Conservation (phyloP, 23 tunicate species). For the Ascidia mentula region DNA sequence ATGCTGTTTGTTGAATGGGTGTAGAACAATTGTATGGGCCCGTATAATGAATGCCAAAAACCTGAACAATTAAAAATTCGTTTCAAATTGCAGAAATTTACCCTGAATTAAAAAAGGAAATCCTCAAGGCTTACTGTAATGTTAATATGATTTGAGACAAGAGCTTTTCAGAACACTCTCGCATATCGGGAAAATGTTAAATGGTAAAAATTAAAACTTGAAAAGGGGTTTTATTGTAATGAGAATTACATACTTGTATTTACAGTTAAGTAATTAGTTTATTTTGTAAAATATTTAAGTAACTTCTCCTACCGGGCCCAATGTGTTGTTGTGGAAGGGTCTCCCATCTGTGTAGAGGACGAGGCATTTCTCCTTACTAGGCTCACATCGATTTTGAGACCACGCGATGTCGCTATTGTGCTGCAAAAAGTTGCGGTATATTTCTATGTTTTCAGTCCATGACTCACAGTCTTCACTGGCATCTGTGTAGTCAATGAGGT, state of each 20-base stretch:
- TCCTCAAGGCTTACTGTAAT: no score
- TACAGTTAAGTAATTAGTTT: no score
- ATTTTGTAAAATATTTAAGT: no score
- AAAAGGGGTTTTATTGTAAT: no score
- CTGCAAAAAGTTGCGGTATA: constrained; percentile 36
- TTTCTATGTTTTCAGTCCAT: constrained; percentile 18
- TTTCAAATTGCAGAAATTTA: no score
- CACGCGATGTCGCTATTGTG: constrained; percentile 83
- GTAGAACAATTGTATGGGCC: constrained; percentile 77
- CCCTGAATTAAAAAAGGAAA: no score
- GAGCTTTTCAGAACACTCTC: no score
- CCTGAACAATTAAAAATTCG: constrained; percentile 14
- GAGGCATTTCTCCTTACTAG: constrained; percentile 40
- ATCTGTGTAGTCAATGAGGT: constrained; percentile 54
- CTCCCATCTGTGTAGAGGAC: constrained; percentile 77
- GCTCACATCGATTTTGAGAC: constrained; percentile 69
- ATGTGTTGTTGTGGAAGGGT: constrained; percentile 48
- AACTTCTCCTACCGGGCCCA: no score
- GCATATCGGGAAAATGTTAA: no score
- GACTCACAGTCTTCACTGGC: constrained; percentile 11
- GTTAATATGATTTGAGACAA: no score
- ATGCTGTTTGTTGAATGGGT: constrained; percentile 79
- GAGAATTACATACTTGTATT: no score
- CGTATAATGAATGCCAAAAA: constrained; percentile 46
- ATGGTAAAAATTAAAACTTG: no score